Evolutionary conservation across 2,113 vertebrate species (phyloP), one percentile per base, ranked within the genome.

Genomic region (Rhabdomys dilectus): DNA sequence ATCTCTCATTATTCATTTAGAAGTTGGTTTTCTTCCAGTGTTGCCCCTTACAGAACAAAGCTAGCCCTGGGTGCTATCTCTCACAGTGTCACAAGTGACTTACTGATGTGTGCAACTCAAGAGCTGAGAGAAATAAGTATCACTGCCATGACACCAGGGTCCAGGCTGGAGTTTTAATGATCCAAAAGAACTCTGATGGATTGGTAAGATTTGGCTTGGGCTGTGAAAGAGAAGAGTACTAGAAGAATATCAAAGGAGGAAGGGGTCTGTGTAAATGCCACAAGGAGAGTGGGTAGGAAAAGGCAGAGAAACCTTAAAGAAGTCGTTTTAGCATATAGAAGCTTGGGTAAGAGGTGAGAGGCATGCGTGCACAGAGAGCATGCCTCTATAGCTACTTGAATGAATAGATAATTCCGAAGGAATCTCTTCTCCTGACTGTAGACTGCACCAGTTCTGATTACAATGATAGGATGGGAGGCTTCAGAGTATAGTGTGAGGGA

Each of bases 1-100:
- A 90, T 88, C 92, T 95, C 89, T 85, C 72, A 77, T 93, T 96
- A 95, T 58, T 95, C 95, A 97, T 96, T 92, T 89, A 60, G 60
- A 93, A n/a, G 0, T 82, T 96, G 73, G 13, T 45, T 96, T 88
- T 82, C 76, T n/a, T 80, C 60, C 93, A 77, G 22, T 34, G 87
- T 81, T 89, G 21, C 93, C 88, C 94, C 94, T 95, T 64, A 81
- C 0, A 21, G 86, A 89, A 77, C n/a, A 94, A 95, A 89, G 56
- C 53, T 12, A 82, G 58, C 92, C 81, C 56, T 62, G 76, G 66
- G 64, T 91, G 70, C 84, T 39, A n/a, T 75, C n/a, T 89, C 73
- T 76, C 81, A 7, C 26, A 2, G 92, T 26, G 62, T 88, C 76
- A 36, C 17, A 7, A 88, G 36, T 56, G 75, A 62, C 93, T 94